Conservation (phyloP, 2,113 vertebrate species). For the Rousettus leschenaultii region DNA sequence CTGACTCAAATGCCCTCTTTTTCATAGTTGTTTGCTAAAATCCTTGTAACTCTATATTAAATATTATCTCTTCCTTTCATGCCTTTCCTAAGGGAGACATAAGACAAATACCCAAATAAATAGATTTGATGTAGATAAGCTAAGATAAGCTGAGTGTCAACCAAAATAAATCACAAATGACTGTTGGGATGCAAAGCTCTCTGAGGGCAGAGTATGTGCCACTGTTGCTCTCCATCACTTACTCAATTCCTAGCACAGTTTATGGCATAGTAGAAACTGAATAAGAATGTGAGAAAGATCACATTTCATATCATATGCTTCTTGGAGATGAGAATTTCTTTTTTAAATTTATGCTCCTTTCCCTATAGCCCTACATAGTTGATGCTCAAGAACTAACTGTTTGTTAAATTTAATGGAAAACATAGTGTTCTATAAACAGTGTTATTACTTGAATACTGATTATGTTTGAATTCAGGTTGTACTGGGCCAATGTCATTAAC, state of each 20-base stretch:
- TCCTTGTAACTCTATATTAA: neutral
- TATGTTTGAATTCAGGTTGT: slow-evolving; percentile 47
- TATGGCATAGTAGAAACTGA: neutral
- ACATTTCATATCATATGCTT: neutral
- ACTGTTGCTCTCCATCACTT: neutral
- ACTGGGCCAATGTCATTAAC: slow-evolving; percentile 11
- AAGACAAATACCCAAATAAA: neutral
- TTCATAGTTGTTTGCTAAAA: neutral
- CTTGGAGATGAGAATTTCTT: neutral
- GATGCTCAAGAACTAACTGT: slow-evolving; percentile 1
- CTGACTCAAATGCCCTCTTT: neutral
- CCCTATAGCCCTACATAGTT: neutral
- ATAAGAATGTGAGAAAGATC: neutral
- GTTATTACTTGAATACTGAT: slow-evolving; percentile 42
- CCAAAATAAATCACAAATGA: slow-evolving; percentile 7
- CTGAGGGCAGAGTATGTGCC: neutral
- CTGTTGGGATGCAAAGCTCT: neutral
- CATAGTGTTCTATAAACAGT: slow-evolving; percentile 3
- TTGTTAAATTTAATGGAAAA: slow-evolving; percentile 50
- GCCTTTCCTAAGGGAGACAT: neutral
- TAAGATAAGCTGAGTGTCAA: neutral
- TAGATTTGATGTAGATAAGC: neutral
- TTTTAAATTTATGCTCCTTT: neutral
- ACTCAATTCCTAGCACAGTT: neutral
- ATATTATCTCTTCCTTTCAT: neutral